Conservation (phyloP, 2,888 invertebrate genomes). For the Trisateles emortualis region DNA sequence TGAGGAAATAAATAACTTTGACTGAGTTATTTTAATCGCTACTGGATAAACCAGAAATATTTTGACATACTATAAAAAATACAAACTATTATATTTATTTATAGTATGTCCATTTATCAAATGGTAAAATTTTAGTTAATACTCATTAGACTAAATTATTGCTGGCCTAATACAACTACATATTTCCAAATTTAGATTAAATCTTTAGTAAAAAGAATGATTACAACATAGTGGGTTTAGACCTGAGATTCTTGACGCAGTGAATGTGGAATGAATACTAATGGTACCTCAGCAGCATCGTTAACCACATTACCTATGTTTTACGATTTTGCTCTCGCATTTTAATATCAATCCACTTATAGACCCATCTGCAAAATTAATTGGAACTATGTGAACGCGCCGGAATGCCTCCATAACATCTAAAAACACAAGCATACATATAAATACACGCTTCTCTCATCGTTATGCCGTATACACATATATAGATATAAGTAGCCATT, state of each 20-base stretch:
- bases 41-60: neutral
- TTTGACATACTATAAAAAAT: no score
- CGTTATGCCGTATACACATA: constrained; percentile 79
- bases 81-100: no score
- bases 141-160: no score
- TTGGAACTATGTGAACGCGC: constrained; percentile 63
- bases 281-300: neutral
- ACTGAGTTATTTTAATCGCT: neutral
- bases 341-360: constrained; percentile 40
- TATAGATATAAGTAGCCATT: constrained; percentile 86
- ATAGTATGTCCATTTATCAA: no score
- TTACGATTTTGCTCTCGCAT: constrained; percentile 8
- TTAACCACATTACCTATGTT: constrained; percentile 4
- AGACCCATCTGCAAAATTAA: constrained; percentile 67
- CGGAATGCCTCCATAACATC: constrained; percentile 73
- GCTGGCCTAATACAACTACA: no score
- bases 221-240: neutral
- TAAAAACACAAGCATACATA: constrained; percentile 79
- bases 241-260: neutral
- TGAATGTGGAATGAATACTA: constrained; percentile 6
- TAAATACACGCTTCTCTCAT: constrained; percentile 78
- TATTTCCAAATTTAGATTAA: neutral
- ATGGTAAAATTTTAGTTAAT: no score
- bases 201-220: neutral
- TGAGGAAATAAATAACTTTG: neutral